Evolutionary conservation across 2,113 vertebrate species (phyloP).

Genomic region (Lepisosteus osseus): DNA sequence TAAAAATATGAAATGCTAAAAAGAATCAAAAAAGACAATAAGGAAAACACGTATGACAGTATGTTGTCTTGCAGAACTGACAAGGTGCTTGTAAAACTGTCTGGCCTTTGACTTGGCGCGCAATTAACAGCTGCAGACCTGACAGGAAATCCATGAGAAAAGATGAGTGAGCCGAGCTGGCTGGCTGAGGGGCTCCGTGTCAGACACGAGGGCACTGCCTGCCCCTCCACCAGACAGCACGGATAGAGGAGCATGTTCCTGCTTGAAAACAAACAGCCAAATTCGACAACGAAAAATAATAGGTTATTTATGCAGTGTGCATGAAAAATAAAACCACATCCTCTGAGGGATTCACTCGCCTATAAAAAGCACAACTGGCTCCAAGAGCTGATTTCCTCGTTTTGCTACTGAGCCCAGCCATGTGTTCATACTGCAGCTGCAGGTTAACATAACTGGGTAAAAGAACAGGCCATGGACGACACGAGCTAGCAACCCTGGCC

Average conservation of each 20-base stretch:
- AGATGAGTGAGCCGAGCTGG: constrained; percentile 38
- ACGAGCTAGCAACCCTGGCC: too few relatives aligned
- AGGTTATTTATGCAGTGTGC: constrained; percentile 54
- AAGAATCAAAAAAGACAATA: too few relatives aligned
- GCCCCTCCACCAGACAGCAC: constrained; percentile 21
- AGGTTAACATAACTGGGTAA: too few relatives aligned
- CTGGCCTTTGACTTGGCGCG: too few relatives aligned
- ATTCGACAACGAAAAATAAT: constrained; percentile 30
- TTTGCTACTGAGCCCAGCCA: neutral
- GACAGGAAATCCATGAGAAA: constrained; percentile 36
- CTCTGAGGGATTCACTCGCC: constrained; percentile 51
- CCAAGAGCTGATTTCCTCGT: neutral
- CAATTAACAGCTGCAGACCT: constrained; percentile 37
- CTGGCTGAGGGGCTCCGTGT: constrained; percentile 31
- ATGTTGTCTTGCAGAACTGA: too few relatives aligned
- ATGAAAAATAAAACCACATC: constrained; percentile 44
- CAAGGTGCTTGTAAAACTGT: too few relatives aligned
- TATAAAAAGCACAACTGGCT: constrained; percentile 11
- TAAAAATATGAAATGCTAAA: too few relatives aligned
- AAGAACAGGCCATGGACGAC: too few relatives aligned
- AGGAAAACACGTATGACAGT: too few relatives aligned
- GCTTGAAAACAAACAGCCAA: neutral
- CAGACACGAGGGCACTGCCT: constrained; percentile 17
- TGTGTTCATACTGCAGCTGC: neutral
- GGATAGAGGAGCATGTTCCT: neutral